These are phyloP conservation scores for Camponotus vicinus DNA, from an alignment of 1,140 invertebrate genomes.

Conservation along the genomic window DNA sequence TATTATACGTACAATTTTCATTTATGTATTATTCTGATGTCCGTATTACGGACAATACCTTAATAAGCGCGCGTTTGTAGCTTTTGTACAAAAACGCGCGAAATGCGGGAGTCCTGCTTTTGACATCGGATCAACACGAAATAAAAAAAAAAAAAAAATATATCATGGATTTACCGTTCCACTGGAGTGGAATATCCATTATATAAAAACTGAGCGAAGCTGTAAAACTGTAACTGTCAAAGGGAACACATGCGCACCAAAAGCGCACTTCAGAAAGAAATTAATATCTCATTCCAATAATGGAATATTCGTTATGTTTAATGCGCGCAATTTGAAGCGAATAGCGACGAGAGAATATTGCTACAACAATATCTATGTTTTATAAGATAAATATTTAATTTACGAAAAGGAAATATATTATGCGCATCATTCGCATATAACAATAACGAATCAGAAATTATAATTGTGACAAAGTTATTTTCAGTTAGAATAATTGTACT, in stretches of 20 bases:
- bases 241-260: constrained; percentile 43
- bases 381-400: constrained; percentile 34
- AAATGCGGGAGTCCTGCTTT: constrained; percentile 15
- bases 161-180: constrained; percentile 23
- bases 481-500: not conserved
- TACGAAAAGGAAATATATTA: not conserved
- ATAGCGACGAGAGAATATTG: not conserved
- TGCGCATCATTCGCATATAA: not conserved
- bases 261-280: constrained; percentile 40
- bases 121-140: not conserved
- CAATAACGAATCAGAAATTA: not conserved
- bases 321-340: constrained; percentile 1
- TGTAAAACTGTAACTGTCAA: constrained; percentile 44
- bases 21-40: not conserved
- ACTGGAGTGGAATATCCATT: constrained; percentile 41
- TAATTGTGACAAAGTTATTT: not conserved
- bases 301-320: constrained; percentile 17
- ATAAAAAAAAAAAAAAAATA: not conserved
- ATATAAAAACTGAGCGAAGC: constrained; percentile 45
- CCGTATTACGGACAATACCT: not conserved
- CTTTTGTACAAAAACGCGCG: constrained; percentile 10
- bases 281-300: constrained; percentile 57
- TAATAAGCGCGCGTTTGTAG: constrained; percentile 14
- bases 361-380: not conserved
- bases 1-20: not conserved